These are phyloP conservation scores for Drosophila oshimai DNA, from an alignment of 1,140 invertebrate species.

Conservation along the genomic window DNA sequence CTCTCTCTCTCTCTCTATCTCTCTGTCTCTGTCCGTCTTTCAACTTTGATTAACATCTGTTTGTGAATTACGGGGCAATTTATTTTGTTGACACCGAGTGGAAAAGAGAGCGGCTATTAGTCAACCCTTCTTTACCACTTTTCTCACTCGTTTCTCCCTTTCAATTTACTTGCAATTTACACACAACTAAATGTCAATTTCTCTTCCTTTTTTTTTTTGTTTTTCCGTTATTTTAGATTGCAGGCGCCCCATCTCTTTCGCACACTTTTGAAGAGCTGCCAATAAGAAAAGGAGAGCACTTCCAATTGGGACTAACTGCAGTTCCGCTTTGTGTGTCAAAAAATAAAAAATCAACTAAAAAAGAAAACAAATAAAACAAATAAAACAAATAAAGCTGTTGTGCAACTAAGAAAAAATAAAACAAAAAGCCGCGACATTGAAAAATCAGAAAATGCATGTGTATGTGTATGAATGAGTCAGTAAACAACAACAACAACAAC, in stretches of 20 bases:
- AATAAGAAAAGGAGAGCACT: conserved; percentile 16
- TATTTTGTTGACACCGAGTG: conserved; percentile 26
- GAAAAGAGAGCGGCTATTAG: not conserved
- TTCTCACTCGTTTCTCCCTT: not conserved
- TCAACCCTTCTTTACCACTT: not conserved
- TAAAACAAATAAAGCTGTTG: too few species aligned
- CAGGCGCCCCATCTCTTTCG: conserved; percentile 7
- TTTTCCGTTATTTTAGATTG: too few species aligned
- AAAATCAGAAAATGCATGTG: not conserved
- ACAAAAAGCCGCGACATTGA: conserved; percentile 5
- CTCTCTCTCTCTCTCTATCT: too few species aligned
- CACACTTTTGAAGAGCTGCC: conserved; percentile 24
- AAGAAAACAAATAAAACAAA: conserved; percentile 5
- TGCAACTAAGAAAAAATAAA: conserved; percentile 4
- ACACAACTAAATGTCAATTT: conserved; percentile 28
- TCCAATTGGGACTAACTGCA: conserved; percentile 13
- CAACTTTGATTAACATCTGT: conserved; percentile 45
- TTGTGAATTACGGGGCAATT: conserved; percentile 39
- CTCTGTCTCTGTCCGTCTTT: not conserved
- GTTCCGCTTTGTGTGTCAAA: not conserved
- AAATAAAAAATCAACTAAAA: not conserved
- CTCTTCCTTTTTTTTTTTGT: not conserved
- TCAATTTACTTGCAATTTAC: conserved; percentile 28
- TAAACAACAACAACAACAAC: not conserved
- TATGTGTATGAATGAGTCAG: conserved; percentile 13